These are phyloP conservation scores for Menidia beryllina DNA, from an alignment of 2,113 vertebrate species.

Conservation along the genomic window DNA sequence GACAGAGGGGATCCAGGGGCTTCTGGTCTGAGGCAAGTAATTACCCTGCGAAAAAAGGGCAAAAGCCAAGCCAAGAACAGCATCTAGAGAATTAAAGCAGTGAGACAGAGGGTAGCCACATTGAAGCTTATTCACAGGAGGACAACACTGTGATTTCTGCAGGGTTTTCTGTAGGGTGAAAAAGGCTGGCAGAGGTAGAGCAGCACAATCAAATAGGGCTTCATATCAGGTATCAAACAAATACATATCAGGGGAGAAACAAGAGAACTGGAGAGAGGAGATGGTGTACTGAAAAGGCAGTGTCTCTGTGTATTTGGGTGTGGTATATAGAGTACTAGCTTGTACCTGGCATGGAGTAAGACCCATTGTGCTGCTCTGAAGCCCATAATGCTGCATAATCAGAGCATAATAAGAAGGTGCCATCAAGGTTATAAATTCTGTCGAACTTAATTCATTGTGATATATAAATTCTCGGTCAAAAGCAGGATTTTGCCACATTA, in stretches of 20 bases:
- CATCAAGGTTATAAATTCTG: slow-evolving; percentile 42
- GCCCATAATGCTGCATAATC: slow-evolving; percentile 56
- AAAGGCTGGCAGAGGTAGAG: slow-evolving; percentile 2
- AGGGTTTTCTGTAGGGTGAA: slow-evolving; percentile 1
- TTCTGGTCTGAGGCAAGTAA: slow-evolving; percentile 22
- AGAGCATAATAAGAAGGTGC: slow-evolving; percentile 59
- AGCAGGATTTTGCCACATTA: not conserved
- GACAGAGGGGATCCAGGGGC: slow-evolving; percentile 13
- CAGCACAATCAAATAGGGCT: slow-evolving; percentile 32
- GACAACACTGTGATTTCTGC: not conserved
- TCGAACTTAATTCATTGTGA: slow-evolving; percentile 7
- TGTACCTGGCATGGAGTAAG: slow-evolving; percentile 56
- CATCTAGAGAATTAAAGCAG: slow-evolving; percentile 10
- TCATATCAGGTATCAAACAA: slow-evolving; percentile 61
- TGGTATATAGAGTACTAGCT: slow-evolving; percentile 54
- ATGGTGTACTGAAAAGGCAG: slow-evolving; percentile 19
- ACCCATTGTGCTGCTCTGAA: slow-evolving; percentile 56
- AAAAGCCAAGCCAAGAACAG: slow-evolving; percentile 20
- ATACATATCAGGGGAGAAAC: slow-evolving; percentile 49
- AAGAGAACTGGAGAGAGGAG: slow-evolving; percentile 41
- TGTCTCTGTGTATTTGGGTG: slow-evolving; percentile 52
- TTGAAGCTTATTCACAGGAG: slow-evolving; percentile 18
- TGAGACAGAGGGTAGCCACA: slow-evolving; percentile 8
- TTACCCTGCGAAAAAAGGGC: not conserved
- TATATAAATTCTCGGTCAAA: not conserved